Evolutionary conservation across 2,797 vertebrate genomes (phyloP).

Genomic region (Pagetopsis macropterus): DNA sequence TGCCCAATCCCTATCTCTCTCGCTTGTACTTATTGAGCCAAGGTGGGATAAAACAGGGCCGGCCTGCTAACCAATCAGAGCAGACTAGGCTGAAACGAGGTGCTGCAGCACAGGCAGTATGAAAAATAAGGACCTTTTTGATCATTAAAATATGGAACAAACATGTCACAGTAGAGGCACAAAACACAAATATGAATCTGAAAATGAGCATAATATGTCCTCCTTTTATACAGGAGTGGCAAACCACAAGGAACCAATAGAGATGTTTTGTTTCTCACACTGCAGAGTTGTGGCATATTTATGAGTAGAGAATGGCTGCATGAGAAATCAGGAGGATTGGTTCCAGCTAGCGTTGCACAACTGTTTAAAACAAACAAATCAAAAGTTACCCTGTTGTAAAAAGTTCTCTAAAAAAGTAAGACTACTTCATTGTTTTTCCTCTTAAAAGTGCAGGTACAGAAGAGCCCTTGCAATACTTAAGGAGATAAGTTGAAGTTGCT

Average conservation of each 20-base stretch:
- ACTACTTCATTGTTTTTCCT: neutral
- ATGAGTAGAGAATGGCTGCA: conserved; percentile 32
- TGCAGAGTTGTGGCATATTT: conserved; percentile 50
- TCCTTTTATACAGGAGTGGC: conserved; percentile 22
- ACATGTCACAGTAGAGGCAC: too few species aligned
- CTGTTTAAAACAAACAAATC: conserved; percentile 44
- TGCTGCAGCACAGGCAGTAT: too few species aligned
- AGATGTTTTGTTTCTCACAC: conserved; percentile 39
- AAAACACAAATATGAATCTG: too few species aligned
- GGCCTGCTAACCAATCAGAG: too few species aligned
- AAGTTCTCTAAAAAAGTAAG: neutral
- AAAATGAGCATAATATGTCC: too few species aligned
- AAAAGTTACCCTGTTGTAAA: conserved; percentile 20
- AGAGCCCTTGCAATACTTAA: neutral
- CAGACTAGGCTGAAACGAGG: too few species aligned
- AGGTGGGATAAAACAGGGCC: too few species aligned
- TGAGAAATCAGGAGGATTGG: conserved; percentile 29
- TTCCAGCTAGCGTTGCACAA: conserved; percentile 49
- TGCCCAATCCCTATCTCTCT: too few species aligned
- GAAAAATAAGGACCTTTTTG: too few species aligned
- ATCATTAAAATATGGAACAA: too few species aligned
- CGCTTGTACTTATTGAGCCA: too few species aligned
- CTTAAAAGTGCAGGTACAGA: too few species aligned
- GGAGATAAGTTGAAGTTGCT: neutral
- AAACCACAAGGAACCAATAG: conserved; percentile 16